Base-by-base conservation (phyloP, 2,797 vertebrate species). In the Myotis planiceps region DNA sequence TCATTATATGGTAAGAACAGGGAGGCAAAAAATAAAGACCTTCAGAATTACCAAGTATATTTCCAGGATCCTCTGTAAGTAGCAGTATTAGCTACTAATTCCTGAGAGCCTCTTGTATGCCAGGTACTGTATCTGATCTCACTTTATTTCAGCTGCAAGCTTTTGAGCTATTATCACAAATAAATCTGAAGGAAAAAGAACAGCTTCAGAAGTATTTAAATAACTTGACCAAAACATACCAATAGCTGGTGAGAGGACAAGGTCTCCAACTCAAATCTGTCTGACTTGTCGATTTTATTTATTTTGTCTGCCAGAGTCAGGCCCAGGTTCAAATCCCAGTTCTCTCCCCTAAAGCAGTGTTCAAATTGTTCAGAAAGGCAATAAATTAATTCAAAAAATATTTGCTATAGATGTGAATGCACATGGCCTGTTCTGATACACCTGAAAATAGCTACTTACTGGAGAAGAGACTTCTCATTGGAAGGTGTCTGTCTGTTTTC, bases 131-230 rank as follows among this genome's bases (percentile, higher is more conserved):
- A 23, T 7, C 82, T 19, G 39, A n/a, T 80, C 45, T 72, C 34
- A 58, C 88, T 88, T 84, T 66, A 60, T 42, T 19, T 19, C 42
- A 78, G 18, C 21, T 85, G 23, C 15, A 82, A 63, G 29, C 12
- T 85, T 93, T 80, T 13, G 2, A 18, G 12, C 55, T 84, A 84
- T 49, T 85, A 92, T 37, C 21, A 63, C 21, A 90, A 88, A 84
- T 84, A 72, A 37, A 55, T 47, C 34, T 65, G 85, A 85, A 93
- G 71, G 69, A 78, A 93, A 86, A 80, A 53, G 63, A 84, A 69
- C 29, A 75, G 21, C 1, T 72, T 84, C 49, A 34, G 19, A 55
- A 88, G 15, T 7, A 32, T 86, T 88, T 74, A 69, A 92, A 55
- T 68, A 75, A 80, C 34, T 83, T 82, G 3, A 29, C 3, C 80